Conservation (phyloP, 35 echinoderm and acorn worm species). For the Amphiura filiformis region DNA sequence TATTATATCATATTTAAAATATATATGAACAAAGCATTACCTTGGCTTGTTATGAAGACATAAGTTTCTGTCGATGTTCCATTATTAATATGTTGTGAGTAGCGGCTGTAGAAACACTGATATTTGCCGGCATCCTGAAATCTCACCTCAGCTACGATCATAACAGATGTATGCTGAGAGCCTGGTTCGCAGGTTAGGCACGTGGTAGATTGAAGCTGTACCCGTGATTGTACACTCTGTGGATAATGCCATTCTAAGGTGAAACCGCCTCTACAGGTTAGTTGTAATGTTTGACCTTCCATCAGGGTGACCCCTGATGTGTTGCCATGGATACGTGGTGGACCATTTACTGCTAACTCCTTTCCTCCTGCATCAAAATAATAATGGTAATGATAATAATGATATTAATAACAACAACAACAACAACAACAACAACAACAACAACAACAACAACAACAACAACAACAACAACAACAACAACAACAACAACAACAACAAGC, state of each 20-base stretch:
- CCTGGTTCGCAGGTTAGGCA: constrained; percentile 34
- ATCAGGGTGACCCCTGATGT: constrained; percentile 30
- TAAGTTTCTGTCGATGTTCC: constrained; percentile 57
- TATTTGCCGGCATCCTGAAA: constrained; percentile 49
- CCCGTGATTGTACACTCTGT: constrained; percentile 22
- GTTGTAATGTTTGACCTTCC: constrained; percentile 21
- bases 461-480: too few species aligned
- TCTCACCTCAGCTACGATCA: constrained; percentile 21
- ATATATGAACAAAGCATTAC: too few species aligned
- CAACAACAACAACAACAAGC: too few species aligned
- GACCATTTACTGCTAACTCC: constrained; percentile 26
- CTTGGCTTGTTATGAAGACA: constrained; percentile 15
- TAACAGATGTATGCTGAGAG: constrained; percentile 33
- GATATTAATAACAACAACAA: too few species aligned
- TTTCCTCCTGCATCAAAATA: constrained; percentile 19
- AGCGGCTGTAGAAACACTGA: constrained; percentile 72
- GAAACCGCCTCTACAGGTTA: constrained; percentile 41
- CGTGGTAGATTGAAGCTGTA: constrained; percentile 14
- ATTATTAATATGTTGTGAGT: constrained; percentile 55
- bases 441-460: too few species aligned
- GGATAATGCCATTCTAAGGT: constrained; percentile 52
- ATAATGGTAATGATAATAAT: too few species aligned
- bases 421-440: too few species aligned
- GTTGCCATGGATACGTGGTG: constrained; percentile 1
- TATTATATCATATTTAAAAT: too few species aligned